Conservation (phyloP, 2,888 invertebrate genomes). For the Hoplodrina ambigua region DNA sequence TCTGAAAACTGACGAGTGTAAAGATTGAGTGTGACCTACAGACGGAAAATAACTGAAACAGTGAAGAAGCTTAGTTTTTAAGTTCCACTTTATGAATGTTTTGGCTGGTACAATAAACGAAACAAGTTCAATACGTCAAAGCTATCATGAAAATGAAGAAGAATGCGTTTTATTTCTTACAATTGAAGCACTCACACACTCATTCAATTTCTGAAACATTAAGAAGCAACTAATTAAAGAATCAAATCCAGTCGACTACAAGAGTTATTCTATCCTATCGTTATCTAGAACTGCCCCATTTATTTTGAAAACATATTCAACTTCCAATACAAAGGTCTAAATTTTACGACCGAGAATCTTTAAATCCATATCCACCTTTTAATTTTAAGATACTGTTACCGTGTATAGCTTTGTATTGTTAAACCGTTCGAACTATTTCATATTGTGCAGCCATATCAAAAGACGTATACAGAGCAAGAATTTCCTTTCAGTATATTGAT, state of each 20-base stretch:
- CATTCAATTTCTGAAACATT: no score
- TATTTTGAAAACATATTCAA: no score
- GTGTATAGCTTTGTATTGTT: not conserved
- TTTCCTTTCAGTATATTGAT: constrained; percentile 37
- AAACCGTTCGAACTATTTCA: not conserved
- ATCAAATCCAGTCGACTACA: not conserved
- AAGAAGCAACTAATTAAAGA: not conserved
- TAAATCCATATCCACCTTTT: not conserved
- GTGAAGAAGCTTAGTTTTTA: not conserved
- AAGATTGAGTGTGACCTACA: not conserved
- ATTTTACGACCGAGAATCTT: not conserved
- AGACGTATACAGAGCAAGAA: not conserved
- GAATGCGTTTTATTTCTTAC: no score
- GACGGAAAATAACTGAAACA: constrained; percentile 5
- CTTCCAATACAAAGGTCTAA: not conserved
- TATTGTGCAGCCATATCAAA: not conserved
- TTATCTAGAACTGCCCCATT: not conserved
- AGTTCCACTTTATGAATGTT: not conserved
- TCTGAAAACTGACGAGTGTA: not conserved
- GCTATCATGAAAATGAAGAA: no score
- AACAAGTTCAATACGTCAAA: no score
- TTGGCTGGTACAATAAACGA: no score
- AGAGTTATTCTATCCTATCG: not conserved
- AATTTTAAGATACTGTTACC: not conserved
- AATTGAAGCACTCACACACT: no score